Evolutionary conservation across 2,888 invertebrate genomes (phyloP).

Genomic region (Panzeria rudis): DNA sequence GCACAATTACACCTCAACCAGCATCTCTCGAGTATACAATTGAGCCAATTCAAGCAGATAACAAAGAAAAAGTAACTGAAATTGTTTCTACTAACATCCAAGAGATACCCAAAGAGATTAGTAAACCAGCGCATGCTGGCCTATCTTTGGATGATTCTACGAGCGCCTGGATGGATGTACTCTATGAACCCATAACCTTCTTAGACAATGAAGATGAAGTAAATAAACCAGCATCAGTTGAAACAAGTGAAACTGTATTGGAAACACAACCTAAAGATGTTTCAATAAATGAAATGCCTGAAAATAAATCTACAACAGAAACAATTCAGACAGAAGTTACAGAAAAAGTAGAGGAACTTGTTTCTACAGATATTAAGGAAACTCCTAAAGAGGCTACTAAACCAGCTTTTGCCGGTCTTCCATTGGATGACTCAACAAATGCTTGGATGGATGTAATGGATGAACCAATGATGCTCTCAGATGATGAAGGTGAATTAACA

Average conservation of each 20-base stretch:
- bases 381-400: constrained; percentile 18
- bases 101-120: constrained; percentile 75
- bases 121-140: constrained; percentile 75
- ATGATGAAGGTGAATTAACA: constrained; percentile 76
- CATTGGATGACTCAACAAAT: constrained; percentile 73
- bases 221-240: background rate
- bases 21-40: background rate
- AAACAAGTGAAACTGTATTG: background rate
- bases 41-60: constrained; percentile 1
- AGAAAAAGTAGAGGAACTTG: background rate
- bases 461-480: constrained; percentile 81
- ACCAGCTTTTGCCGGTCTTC: constrained; percentile 74
- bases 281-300: too few relatives aligned
- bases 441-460: constrained; percentile 81
- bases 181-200: constrained; percentile 81
- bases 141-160: constrained; percentile 77
- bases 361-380: background rate
- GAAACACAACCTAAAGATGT: background rate
- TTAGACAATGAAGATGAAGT: constrained; percentile 78
- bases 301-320: too few relatives aligned
- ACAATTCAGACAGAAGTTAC: background rate
- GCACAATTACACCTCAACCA: background rate
- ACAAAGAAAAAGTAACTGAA: constrained; percentile 22
- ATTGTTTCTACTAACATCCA: background rate
- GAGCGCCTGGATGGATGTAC: constrained; percentile 79